Evolutionary conservation across 2,113 vertebrate genomes (phyloP), one percentile per base, ranked within the genome.

Genomic region (Capreolus pygargus): DNA sequence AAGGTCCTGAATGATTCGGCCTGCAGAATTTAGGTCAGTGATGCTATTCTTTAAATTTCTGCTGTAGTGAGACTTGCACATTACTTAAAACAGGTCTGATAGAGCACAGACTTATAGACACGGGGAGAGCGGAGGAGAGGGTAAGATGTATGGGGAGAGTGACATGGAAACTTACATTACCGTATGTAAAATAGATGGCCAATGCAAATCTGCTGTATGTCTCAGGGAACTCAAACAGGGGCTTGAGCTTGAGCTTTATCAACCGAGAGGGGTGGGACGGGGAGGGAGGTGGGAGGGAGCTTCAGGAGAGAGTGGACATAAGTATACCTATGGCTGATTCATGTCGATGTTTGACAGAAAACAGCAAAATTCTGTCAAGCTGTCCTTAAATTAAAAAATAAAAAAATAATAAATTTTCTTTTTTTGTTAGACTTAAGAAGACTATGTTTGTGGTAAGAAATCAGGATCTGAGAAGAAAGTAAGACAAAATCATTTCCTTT

Each of bases 401-500:
- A 1, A 0, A 55, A 11, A 13, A 23, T 6, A 39, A 39, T 39
- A 39, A 39, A 39, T 60, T 28, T 52, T 83, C 89, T 87, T 74
- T 83, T 76, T 58, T 67, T 79, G 19, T 95, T 83, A 87, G 3
- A 12, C 3, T 60, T 67, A 25, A 85, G 74, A 87, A 82, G 10
- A 89, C 52, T 36, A 78, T 55, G 5, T 57, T 28, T 47, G 6
- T 52, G 28, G 15, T 76, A 21, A 83, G 27, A 96, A 87, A 89
- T 78, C 11, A 95, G 16, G 5, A 82, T 64, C 47, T 36, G 19
- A 50, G 36, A 45, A 15, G 27, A 27, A 83, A 74, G 1, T 47
- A 64, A 55, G 58, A 2, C 28, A 89, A 86, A 90, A 64, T 25
- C 5, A 89, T 95, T 92, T 94, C 9, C n/a, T 92, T 95, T 81